Base-by-base conservation (phyloP, 2,113 vertebrate genomes). In the Semicossyphus pulcher region DNA sequence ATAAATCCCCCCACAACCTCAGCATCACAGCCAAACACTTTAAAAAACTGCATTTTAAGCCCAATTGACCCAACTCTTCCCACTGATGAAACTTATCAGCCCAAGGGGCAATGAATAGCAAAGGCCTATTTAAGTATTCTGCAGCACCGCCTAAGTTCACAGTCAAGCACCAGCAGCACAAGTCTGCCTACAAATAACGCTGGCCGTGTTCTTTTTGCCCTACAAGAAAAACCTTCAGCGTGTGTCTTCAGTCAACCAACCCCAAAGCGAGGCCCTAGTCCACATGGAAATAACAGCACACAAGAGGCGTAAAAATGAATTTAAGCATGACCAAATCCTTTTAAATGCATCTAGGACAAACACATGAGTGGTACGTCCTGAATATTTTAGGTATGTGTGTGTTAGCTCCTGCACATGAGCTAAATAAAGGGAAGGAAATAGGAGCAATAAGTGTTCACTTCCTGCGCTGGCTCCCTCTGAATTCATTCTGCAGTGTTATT, bases 301-400 rank as follows among this genome's bases (percentile, higher is more conserved):
- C 15, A 25, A 21, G 52, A 66, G 37, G 39, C 45, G n/a, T 57
- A 59, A 71, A 65, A 49, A 44, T 42, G 14, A 84, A 75, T 72
- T 48, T 57, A 37, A 85, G 80, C 71, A 69, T 52, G 73, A 67
- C 65, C 49, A 36, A 52, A 76, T 76, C 61, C 49, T 68, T 85
- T 85, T 41, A 81, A 69, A 77, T 76, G 67, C 63, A 89, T 68
- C 75, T 74, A 65, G 75, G 85, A 86, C 81, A 85, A 84, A 89
- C 57, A 72, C 80, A 64, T n/a, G 20, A 81, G 61, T 63, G 64
- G 26, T 67, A n/a, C 59, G 42, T 65, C 48, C 64, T 85, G 79
- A 87, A 86, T 91, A 86, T 87, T 88, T 91, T 44, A 87, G 67
- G 26, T 67, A 56, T 78, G 61, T 47, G 69, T 70, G 67, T 54